phyloP scores from a whole-genome alignment of 2,113 vertebrate genomes.

The Apodemus sylvaticus region DNA sequence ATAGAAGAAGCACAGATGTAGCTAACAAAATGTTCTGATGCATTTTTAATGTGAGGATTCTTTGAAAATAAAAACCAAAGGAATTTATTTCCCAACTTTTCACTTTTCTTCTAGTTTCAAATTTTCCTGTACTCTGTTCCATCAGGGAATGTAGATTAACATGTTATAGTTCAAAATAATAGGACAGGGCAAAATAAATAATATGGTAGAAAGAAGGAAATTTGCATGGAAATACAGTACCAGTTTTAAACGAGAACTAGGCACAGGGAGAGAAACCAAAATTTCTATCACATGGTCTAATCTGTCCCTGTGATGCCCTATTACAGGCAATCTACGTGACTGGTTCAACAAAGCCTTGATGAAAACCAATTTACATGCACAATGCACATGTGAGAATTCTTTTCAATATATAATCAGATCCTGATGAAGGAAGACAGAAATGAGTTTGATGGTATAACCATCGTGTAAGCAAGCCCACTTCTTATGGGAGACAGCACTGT shows the following conservation, averaged over 20 bases:
- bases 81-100: not conserved
- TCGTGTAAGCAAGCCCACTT: not conserved
- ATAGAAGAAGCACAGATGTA: not conserved
- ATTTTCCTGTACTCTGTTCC: not conserved
- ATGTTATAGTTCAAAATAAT: not conserved
- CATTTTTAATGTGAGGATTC: slow-evolving; percentile 22
- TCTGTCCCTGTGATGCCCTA: not conserved
- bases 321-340: not conserved
- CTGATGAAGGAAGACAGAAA: not conserved
- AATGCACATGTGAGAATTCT: not conserved
- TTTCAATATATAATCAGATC: not conserved
- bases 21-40: not conserved
- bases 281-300: not conserved
- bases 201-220: not conserved
- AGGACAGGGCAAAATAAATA: not conserved
- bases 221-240: not conserved
- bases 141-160: not conserved
- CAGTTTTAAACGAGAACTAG: not conserved
- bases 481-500: not conserved
- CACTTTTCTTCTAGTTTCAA: not conserved
- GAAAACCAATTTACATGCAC: not conserved
- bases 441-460: not conserved
- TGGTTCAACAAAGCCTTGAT: not conserved
- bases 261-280: not conserved
- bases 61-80: not conserved